phyloP scores from a whole-genome alignment of 2,113 vertebrate species.

The Perca fluviatilis region DNA sequence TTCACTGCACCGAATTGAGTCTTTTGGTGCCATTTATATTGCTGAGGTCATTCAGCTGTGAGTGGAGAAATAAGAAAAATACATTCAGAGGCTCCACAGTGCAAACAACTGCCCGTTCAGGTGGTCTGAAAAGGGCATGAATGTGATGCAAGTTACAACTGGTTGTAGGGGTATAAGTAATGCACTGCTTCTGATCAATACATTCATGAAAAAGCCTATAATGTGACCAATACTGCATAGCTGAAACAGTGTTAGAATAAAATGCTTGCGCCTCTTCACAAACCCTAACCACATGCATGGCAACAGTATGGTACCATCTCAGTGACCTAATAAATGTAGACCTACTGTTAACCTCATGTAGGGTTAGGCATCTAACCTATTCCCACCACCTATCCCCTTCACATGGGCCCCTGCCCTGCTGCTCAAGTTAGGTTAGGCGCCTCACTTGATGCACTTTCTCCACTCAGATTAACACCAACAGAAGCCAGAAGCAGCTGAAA shows the following conservation, averaged over 20 bases:
- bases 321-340: not conserved
- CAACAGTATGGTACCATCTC: not conserved
- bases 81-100: not conserved
- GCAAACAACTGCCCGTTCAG: not conserved
- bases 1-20: slow-evolving; percentile 17
- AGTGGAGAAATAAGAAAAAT: slow-evolving; percentile 2
- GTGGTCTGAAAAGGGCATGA: not conserved
- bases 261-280: not conserved
- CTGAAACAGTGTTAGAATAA: not conserved
- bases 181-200: slow-evolving; percentile 11
- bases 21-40: slow-evolving; percentile 1
- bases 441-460: slow-evolving; percentile 21
- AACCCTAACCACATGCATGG: not conserved
- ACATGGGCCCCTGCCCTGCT: slow-evolving; percentile 35
- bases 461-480: not conserved
- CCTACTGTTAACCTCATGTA: not conserved
- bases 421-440: slow-evolving; percentile 48
- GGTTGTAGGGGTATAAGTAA: no score
- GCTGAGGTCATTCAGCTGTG: not conserved
- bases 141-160: not conserved
- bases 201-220: not conserved
- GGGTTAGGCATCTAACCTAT: slow-evolving; percentile 27
- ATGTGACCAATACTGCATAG: not conserved
- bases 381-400: slow-evolving; percentile 45
- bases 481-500: slow-evolving; percentile 22